phyloP scores from a whole-genome alignment of 2,797 vertebrate species.

The Tachyglossus aculeatus region DNA sequence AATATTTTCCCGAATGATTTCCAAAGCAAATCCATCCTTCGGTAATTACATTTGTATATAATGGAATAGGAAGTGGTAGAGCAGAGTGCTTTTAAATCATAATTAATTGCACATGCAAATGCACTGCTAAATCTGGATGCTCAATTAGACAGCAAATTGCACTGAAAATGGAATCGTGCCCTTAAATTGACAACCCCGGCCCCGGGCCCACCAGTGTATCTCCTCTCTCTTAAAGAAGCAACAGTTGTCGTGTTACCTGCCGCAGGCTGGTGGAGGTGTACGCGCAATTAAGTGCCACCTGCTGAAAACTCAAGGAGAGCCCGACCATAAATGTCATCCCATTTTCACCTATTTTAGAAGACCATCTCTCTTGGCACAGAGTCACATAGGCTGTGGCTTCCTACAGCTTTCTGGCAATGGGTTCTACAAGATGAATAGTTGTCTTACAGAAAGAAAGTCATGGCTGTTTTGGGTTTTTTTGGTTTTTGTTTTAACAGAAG shows the following conservation, averaged over 20 bases:
- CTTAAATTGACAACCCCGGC: constrained; percentile 27
- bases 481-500: not conserved
- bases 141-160: constrained; percentile 65
- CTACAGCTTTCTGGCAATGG: not conserved
- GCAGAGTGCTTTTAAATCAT: constrained; percentile 60
- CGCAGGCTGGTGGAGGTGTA: not conserved
- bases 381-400: not conserved
- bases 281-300: not conserved
- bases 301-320: not conserved
- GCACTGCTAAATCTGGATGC: constrained; percentile 61
- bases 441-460: not conserved
- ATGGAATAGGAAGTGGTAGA: constrained; percentile 54
- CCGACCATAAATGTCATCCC: not conserved
- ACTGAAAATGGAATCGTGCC: constrained; percentile 48
- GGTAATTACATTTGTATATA: constrained; percentile 61
- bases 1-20: constrained; percentile 36
- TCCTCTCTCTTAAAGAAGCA: not conserved
- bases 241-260: not conserved
- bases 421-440: not conserved
- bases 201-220: constrained; percentile 21
- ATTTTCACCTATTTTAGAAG: not conserved
- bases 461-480: not conserved
- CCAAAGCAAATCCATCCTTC: constrained; percentile 39
- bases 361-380: constrained; percentile 3
- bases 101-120: constrained; percentile 69